Conservation (phyloP, 1,140 invertebrate species). For the Heliothis subflexa region DNA sequence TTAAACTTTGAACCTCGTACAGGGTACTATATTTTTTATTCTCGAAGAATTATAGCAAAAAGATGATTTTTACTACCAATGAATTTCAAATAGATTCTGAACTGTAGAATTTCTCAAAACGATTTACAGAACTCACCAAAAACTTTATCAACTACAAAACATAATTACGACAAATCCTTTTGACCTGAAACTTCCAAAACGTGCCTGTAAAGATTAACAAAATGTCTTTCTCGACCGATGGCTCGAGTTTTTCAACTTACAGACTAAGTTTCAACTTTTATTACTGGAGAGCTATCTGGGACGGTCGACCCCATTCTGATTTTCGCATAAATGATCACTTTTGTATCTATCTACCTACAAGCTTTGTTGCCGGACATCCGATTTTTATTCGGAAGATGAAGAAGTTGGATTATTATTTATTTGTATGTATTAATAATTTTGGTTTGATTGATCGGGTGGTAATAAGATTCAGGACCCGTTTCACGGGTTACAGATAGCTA, state of each 20-base stretch:
- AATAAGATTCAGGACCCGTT: too few species aligned
- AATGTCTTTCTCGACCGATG: slow-evolving; percentile 10
- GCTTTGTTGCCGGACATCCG: slow-evolving; percentile 1
- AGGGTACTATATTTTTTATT: too few species aligned
- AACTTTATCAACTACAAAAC: not conserved
- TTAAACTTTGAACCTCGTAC: too few species aligned
- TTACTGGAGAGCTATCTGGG: slow-evolving; percentile 16
- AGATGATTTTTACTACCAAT: too few species aligned
- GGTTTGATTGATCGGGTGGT: too few species aligned
- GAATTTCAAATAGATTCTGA: too few species aligned
- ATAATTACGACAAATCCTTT: not conserved
- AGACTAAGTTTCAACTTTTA: slow-evolving; percentile 23
- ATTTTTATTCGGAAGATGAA: not conserved
- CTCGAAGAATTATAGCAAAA: too few species aligned
- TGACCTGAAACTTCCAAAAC: not conserved
- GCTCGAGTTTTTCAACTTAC: not conserved
- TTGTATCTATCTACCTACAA: not conserved
- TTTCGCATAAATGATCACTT: slow-evolving; percentile 36
- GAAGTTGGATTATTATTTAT: not conserved
- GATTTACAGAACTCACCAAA: not conserved
- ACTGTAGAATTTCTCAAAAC: not conserved
- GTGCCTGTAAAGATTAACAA: slow-evolving; percentile 14
- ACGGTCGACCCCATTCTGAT: slow-evolving; percentile 37
- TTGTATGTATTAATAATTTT: not conserved
- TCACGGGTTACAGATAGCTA: too few species aligned